A percentile compares a stretch with the other conserved stretches of the same genome.
Conservation (phyloP, 2,888 invertebrate species). For the Amphipoea oculea region DNA sequence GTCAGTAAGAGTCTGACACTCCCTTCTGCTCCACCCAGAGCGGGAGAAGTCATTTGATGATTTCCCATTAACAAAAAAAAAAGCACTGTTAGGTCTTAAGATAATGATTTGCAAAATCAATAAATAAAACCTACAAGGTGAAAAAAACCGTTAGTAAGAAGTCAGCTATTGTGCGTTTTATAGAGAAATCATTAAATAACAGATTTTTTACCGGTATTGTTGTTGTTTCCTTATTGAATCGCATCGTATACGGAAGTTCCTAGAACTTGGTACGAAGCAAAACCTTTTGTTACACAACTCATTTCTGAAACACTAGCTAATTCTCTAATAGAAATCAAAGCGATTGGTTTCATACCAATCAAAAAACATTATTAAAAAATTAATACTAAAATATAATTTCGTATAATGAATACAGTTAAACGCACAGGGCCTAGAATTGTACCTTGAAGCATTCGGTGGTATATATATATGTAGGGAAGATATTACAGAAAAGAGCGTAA, state of each 20-base stretch:
- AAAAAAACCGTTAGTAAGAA: constrained; percentile 39
- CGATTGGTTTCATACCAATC: background rate
- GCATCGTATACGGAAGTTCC: constrained; percentile 54
- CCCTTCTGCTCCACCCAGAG: too few relatives aligned
- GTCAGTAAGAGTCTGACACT: too few relatives aligned
- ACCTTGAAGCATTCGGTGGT: constrained; percentile 10
- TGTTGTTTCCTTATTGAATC: constrained; percentile 59
- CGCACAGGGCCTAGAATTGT: constrained; percentile 18
- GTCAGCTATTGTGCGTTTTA: constrained; percentile 46
- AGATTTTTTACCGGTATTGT: constrained; percentile 51
- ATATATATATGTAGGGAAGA: background rate
- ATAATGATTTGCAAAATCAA: constrained; percentile 24
- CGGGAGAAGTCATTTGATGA: too few relatives aligned
- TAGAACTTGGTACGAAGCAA: constrained; percentile 37
- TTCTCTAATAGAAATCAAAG: background rate
- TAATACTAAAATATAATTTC: background rate
- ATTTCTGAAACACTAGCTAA: constrained; percentile 9
- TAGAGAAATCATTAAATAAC: constrained; percentile 50
- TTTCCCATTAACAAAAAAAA: too few relatives aligned
- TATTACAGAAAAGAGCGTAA: background rate
- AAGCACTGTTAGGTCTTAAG: background rate
- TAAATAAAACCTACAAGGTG: constrained; percentile 21
- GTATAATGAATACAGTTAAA: background rate
- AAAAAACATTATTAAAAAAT: background rate
- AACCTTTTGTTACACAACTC: constrained; percentile 21